Evolutionary conservation across 2,888 invertebrate species (phyloP).

Genomic region (Chironomus tentans): DNA sequence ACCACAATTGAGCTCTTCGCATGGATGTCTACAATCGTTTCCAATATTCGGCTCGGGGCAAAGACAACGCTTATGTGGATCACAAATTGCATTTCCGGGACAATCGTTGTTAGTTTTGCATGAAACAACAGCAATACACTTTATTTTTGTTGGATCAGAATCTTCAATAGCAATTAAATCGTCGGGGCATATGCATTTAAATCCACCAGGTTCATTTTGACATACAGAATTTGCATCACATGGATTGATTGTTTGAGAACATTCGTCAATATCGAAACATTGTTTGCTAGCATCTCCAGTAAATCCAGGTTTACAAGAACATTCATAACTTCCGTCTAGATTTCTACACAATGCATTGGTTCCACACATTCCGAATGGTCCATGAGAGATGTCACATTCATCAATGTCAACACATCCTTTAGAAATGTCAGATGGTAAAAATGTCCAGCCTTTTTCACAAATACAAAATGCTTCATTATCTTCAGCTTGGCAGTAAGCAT

Average conservation of each 20-base stretch:
- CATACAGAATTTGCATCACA: slow-evolving; percentile 79
- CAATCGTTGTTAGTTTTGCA: slow-evolving; percentile 69
- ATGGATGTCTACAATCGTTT: slow-evolving; percentile 88
- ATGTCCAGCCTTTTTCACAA: slow-evolving; percentile 89
- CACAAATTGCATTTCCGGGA: slow-evolving; percentile 83
- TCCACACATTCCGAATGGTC: slow-evolving; percentile 77
- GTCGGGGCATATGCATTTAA: slow-evolving; percentile 70
- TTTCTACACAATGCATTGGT: slow-evolving; percentile 73
- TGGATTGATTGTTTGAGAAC: slow-evolving; percentile 50
- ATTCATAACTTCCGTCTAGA: slow-evolving; percentile 66
- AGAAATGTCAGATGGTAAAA: slow-evolving; percentile 77
- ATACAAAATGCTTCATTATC: slow-evolving; percentile 84
- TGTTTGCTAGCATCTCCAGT: slow-evolving; percentile 75
- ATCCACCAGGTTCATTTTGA: slow-evolving; percentile 66
- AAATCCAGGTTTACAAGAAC: slow-evolving; percentile 75
- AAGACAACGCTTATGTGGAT: slow-evolving; percentile 64
- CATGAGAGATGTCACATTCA: slow-evolving; percentile 73
- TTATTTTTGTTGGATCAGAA: slow-evolving; percentile 58
- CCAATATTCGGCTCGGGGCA: slow-evolving; percentile 88
- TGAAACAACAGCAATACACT: slow-evolving; percentile 72
- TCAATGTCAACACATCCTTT: slow-evolving; percentile 88
- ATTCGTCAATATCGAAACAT: slow-evolving; percentile 79
- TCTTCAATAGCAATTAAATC: slow-evolving; percentile 77
- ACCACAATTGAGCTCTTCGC: slow-evolving; percentile 75
- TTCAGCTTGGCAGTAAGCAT: slow-evolving; percentile 82